Evolutionary conservation across 2,797 vertebrate genomes (phyloP).

Genomic region (Leucoraja ocellata): DNA sequence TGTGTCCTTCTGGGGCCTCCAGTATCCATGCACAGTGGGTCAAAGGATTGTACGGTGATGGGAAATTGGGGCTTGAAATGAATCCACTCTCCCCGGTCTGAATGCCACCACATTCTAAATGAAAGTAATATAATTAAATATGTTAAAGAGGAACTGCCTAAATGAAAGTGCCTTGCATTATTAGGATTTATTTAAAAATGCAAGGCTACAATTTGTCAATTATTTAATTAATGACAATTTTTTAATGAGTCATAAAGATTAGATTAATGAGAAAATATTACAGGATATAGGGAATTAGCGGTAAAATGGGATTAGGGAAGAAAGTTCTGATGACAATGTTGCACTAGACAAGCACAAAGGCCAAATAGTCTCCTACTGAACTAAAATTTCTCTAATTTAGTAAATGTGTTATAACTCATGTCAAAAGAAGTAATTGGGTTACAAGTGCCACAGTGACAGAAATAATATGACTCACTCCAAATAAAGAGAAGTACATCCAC

Average conservation of each 20-base stretch:
- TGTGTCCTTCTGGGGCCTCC: slow-evolving; percentile 76
- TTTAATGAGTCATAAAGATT: neutral
- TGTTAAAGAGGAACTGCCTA: neutral
- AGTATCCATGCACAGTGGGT: slow-evolving; percentile 81
- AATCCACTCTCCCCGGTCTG: slow-evolving; percentile 69
- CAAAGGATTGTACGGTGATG: slow-evolving; percentile 61
- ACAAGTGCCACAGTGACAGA: neutral
- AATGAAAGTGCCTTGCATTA: neutral
- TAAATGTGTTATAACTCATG: neutral
- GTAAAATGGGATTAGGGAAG: neutral
- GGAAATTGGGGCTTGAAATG: slow-evolving; percentile 77
- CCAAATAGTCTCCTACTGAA: neutral
- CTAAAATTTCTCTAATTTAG: neutral
- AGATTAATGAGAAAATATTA: neutral
- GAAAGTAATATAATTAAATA: slow-evolving; percentile 39
- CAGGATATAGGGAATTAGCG: neutral
- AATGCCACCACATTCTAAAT: slow-evolving; percentile 77
- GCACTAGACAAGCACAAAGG: neutral
- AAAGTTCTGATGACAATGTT: neutral
- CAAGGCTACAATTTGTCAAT: neutral
- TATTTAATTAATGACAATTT: neutral
- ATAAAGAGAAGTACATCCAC: neutral
- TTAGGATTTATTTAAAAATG: neutral
- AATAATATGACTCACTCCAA: neutral
- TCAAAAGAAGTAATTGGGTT: neutral